Conservation (phyloP, 2,113 vertebrate genomes). For the Dendrocopos noguchii region DNA sequence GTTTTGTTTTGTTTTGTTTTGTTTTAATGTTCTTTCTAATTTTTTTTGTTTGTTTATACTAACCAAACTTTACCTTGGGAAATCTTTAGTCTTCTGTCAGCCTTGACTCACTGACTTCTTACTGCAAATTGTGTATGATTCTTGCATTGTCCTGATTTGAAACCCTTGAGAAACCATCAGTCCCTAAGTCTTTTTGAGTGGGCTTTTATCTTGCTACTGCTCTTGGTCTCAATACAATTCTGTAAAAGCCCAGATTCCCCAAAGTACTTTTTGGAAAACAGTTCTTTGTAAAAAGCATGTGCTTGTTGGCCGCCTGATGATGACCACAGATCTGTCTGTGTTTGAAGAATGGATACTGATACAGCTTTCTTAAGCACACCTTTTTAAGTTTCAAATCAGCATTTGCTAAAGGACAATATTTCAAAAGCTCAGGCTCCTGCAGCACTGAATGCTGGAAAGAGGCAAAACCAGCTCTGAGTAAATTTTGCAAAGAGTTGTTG, state of each 20-base stretch:
- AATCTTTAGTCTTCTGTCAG: neutral
- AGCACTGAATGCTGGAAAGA: neutral
- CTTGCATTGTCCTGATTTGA: neutral
- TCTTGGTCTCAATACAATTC: neutral
- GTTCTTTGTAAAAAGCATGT: neutral
- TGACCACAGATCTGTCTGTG: neutral
- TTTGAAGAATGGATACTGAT: neutral
- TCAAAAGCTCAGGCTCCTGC: neutral
- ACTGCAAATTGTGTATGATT: neutral
- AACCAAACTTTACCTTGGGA: neutral
- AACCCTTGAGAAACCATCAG: neutral
- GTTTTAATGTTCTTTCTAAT: neutral
- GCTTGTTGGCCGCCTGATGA: neutral
- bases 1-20: too few species aligned
- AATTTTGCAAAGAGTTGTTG: neutral
- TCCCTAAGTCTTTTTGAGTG: neutral
- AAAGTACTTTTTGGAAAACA: neutral
- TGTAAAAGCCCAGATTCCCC: neutral
- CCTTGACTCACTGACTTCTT: neutral
- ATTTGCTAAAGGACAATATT: neutral
- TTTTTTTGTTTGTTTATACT: neutral
- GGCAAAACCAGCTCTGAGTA: neutral
- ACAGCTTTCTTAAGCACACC: neutral
- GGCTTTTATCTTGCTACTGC: neutral
- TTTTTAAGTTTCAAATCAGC: neutral